Evolutionary conservation across 2,888 invertebrate species (phyloP).

Genomic region (Priocnemis perturbator): DNA sequence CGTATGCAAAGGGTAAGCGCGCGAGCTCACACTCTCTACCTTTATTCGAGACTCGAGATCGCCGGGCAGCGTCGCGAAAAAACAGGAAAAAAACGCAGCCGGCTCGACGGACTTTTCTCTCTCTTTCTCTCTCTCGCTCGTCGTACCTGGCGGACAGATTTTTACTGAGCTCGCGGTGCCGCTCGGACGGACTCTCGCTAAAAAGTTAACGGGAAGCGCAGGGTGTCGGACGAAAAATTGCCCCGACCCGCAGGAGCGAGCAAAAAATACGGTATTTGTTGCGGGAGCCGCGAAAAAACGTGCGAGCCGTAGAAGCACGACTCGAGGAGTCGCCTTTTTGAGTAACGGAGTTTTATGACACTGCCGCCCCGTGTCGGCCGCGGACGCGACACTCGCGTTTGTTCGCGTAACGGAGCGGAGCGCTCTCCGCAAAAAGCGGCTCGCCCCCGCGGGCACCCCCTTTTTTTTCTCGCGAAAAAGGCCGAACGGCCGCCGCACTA

Average conservation of each 20-base stretch:
- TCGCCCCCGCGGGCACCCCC: background rate
- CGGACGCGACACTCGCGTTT: conserved; percentile 22
- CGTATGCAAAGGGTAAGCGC: too few relatives aligned
- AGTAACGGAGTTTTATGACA: conserved; percentile 38
- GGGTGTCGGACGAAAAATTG: too few relatives aligned
- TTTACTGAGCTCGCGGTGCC: too few relatives aligned
- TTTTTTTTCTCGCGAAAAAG: conserved; percentile 5
- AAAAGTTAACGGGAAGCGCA: background rate
- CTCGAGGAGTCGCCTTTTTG: conserved; percentile 40
- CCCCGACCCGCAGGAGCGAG: too few relatives aligned
- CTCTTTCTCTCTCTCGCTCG: too few relatives aligned
- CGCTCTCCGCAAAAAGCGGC: conserved; percentile 10
- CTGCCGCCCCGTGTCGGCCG: conserved; percentile 4
- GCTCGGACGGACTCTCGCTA: background rate
- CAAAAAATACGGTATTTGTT: background rate
- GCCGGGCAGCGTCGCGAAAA: too few relatives aligned
- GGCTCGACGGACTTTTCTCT: background rate
- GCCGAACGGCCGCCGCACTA: too few relatives aligned
- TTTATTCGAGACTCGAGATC: too few relatives aligned
- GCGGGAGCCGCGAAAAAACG: background rate
- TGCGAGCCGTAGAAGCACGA: too few relatives aligned
- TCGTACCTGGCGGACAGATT: too few relatives aligned
- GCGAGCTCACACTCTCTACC: too few relatives aligned
- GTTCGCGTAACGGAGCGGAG: conserved; percentile 24
- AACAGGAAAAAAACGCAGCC: too few relatives aligned